Evolutionary conservation across 2,797 vertebrate species (phyloP), one percentile per base, ranked within the genome.

Genomic region (Acanthis flammea): DNA sequence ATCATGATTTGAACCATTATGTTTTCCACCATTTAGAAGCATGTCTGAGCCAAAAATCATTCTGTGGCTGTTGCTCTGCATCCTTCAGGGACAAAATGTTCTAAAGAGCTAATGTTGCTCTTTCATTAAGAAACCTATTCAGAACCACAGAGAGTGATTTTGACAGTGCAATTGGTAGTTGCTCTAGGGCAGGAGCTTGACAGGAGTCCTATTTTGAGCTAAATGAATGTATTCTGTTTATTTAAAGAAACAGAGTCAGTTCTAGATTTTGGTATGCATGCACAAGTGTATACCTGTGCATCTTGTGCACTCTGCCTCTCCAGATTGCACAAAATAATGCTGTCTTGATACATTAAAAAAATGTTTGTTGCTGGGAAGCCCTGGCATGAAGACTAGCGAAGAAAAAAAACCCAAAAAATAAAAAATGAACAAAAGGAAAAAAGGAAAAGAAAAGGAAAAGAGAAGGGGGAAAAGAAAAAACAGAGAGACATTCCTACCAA

Each of bases 71-170:
- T 58, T 94, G 82, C 94, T 88, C 92, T 88, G 85, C 92, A 88
- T 96, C 96, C 95, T 95, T 96, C 72, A 42, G 95, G 95, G 95
- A 96, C 92, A 73, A 91, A 96, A 92, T 92, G 95, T 96, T 96
- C 94, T 88, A 81, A 88, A 91, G 91, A 94, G 82, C 95, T 96
- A 96, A 95, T 92, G 94, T 86, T 94, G 91, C 92, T 97, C 95
- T 96, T 95, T 96, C 94, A 96, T 96, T 96, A 96, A 91, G 89
- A 83, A 96, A 86, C 87, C 82, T 92, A 92, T 88, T 97, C 94
- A 92, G 92, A 94, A 86, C 92, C 94, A 88, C 89, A 67, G 94
- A 96, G 91, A 92, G 89, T 66, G 91, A 94, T 96, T 95, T 92
- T 92, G 94, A 95, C 89, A 86, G 70, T 90, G 91, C 94, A 86